phyloP scores from a whole-genome alignment of 2,888 invertebrate genomes.

The Pecten maximus region DNA sequence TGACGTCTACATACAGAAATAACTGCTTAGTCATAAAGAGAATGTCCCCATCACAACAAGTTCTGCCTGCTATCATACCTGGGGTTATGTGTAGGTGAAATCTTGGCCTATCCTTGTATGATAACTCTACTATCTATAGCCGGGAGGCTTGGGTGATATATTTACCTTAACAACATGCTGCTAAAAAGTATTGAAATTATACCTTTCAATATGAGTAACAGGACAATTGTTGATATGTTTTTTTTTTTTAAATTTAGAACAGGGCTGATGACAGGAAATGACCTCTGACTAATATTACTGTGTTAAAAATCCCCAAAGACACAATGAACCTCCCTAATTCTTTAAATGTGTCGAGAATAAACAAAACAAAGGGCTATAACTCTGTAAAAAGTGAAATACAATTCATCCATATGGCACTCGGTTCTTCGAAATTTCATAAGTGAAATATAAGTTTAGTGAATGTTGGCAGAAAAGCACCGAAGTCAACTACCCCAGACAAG shows the following conservation, averaged over 20 bases:
- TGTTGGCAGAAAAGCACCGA: too few relatives aligned
- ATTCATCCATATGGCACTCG: too few relatives aligned
- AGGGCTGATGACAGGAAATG: neutral
- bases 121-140: neutral
- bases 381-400: too few relatives aligned
- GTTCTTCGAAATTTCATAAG: too few relatives aligned
- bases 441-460: too few relatives aligned
- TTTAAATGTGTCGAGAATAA: too few relatives aligned
- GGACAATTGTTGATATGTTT: too few relatives aligned
- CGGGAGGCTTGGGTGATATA: neutral
- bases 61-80: neutral
- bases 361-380: too few relatives aligned
- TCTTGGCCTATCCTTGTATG: neutral
- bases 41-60: neutral
- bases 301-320: too few relatives aligned
- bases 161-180: neutral
- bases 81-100: neutral
- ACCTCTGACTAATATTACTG: neutral
- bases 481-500: too few relatives aligned
- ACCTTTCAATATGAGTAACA: neutral
- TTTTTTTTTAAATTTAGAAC: too few relatives aligned
- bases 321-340: too few relatives aligned
- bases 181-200: neutral
- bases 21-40: constrained; percentile 20
- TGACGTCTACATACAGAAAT: neutral